Evolutionary conservation across 2,797 vertebrate species (phyloP), one percentile per base, ranked within the genome.

Genomic region (Psittacula echo): DNA sequence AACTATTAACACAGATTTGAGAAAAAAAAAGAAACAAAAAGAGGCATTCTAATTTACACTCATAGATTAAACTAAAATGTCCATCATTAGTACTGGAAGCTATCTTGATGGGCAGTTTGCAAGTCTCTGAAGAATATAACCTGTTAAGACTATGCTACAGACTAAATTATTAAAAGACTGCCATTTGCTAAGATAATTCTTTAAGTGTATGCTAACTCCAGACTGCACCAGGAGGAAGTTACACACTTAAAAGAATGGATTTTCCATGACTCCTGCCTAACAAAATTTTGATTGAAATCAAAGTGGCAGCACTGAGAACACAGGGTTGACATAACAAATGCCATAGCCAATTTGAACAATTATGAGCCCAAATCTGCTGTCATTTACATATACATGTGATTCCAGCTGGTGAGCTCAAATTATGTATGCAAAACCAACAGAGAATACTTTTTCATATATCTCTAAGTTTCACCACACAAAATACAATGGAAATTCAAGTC

Each of bases 221-320:
- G 67, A 85, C 78, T 80, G 75, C 39, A 77, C 27, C 45, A 80
- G 20, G 13, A 89, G 75, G 76, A 91, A 91, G 87, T 85, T 61
- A 67, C 8, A 77, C 19, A 26, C 82, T 79, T 82, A 37, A 66
- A 85, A 85, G 67, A 93, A 85, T 42, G 29, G 78, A 94, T 87
- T 94, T 91, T 93, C 79, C 75, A 48, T 74, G 72, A 87, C 51
- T 96, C 65, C 82, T 87, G 94, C 94, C 89, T 85, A 85, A 86
- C 62, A 93, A 92, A 91, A 93, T 80, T 91, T 94, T 94, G 89
- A 96, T 81, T 91, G 89, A 95, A 96, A 92, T 94, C 87, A 48
- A 90, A 95, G 91, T 94, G 93, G 91, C 91, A 96, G 94, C 95
- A 93, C 75, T 89, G 94, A 96, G 94, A 93, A 96, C 89, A 94